phyloP scores from a whole-genome alignment of 1,140 invertebrate genomes.

The Myzus persicae region DNA sequence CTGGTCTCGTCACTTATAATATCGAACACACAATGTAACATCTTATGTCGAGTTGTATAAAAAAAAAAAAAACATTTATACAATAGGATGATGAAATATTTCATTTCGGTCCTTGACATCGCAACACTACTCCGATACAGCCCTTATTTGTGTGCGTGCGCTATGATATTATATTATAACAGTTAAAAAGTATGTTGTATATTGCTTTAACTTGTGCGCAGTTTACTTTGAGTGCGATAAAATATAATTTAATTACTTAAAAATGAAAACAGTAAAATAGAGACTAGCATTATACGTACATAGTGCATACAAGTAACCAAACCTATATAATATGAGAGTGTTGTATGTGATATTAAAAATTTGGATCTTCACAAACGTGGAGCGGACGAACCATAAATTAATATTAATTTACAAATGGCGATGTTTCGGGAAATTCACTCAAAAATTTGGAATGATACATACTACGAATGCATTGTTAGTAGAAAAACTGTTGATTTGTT shows the following conservation, averaged over 20 bases:
- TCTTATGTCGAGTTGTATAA: background rate
- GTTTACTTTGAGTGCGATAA: no score
- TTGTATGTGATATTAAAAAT: background rate
- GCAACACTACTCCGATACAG: no score
- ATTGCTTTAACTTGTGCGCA: no score
- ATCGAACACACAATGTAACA: background rate
- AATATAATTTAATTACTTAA: no score
- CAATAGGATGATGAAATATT: background rate
- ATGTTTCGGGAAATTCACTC: background rate
- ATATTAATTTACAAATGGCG: background rate
- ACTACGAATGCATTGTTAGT: constrained; percentile 55
- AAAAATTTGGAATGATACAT: background rate
- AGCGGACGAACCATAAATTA: background rate
- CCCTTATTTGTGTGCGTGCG: no score
- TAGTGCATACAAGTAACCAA: no score
- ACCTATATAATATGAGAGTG: background rate
- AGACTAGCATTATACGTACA: no score
- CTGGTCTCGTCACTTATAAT: background rate
- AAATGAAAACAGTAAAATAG: no score
- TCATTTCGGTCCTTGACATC: background rate
- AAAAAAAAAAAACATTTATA: background rate
- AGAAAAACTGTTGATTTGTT: constrained; percentile 13
- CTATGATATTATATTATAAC: no score
- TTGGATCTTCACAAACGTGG: background rate
- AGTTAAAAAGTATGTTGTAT: no score